Evolutionary conservation across 2,113 vertebrate genomes (phyloP).

Genomic region (Rissa tridactyla): DNA sequence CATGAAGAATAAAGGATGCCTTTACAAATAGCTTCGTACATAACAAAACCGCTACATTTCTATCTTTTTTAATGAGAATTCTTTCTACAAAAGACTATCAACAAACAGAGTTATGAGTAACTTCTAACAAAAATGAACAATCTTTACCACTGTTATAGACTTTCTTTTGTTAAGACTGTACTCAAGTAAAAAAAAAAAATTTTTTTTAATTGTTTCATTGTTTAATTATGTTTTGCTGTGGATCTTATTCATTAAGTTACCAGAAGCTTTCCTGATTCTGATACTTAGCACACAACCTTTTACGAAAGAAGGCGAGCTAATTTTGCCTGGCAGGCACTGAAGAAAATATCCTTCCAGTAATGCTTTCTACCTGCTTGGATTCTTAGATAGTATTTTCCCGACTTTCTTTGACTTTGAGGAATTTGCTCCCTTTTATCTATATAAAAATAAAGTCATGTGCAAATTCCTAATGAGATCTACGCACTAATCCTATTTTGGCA

Average conservation of each 20-base stretch:
- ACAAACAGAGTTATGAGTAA: background rate
- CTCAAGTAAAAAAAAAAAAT: background rate
- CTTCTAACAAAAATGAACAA: background rate
- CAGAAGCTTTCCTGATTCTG: background rate
- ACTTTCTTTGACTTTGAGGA: constrained; percentile 50
- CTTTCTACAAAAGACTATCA: background rate
- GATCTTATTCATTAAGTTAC: background rate
- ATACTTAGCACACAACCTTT: background rate
- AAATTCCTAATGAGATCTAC: constrained; percentile 59
- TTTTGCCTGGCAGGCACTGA: background rate
- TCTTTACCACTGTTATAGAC: background rate
- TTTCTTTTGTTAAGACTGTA: background rate
- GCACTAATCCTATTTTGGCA: constrained; percentile 54
- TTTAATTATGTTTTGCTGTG: background rate
- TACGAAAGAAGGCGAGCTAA: background rate
- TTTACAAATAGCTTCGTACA: background rate
- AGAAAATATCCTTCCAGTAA: background rate
- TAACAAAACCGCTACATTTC: background rate
- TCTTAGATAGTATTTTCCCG: constrained; percentile 8
- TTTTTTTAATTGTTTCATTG: background rate
- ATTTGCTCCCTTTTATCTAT: constrained; percentile 53
- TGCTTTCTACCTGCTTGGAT: constrained; percentile 22
- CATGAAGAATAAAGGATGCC: background rate
- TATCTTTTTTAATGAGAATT: background rate
- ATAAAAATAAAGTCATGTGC: constrained; percentile 44